These are phyloP conservation scores for Dryas iulia DNA, from an alignment of 1,140 invertebrate genomes.

Conservation along the genomic window DNA sequence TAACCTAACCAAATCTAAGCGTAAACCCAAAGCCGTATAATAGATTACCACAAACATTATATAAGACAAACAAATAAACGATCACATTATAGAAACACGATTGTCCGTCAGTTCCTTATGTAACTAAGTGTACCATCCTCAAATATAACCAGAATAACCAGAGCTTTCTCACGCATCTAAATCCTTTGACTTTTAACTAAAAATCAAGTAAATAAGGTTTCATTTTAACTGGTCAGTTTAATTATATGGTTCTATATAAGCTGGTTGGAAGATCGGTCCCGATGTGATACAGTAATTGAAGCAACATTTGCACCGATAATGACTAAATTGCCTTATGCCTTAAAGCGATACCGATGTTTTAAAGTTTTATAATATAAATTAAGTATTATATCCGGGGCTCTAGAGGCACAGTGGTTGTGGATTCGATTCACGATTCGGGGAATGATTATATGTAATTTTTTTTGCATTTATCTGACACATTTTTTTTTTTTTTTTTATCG, in stretches of 20 bases:
- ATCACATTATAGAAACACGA: not conserved
- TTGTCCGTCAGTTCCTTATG: not conserved
- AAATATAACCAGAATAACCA: not conserved
- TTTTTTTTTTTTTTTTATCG: too few relatives aligned
- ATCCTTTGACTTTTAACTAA: not conserved
- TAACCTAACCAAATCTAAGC: too few relatives aligned
- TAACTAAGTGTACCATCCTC: not conserved
- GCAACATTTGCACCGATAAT: not conserved
- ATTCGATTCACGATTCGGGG: not conserved
- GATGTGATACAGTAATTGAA: not conserved
- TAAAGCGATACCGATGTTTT: not conserved
- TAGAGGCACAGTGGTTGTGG: not conserved
- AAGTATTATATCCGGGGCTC: not conserved
- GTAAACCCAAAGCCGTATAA: not conserved
- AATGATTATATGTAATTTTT: not conserved
- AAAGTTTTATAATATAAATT: slow-evolving; percentile 1
- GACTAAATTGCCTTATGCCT: slow-evolving; percentile 2
- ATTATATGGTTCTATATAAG: not conserved
- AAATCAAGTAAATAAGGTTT: not conserved
- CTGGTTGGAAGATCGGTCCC: not conserved
- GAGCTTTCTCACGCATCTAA: not conserved
- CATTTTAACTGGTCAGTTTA: not conserved
- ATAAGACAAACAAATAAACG: not conserved
- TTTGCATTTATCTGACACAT: too few relatives aligned
- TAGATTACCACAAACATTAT: not conserved